Evolutionary conservation across 2,888 invertebrate species (phyloP), one percentile per base, ranked within the genome.

Genomic region (Drosophila robusta): DNA sequence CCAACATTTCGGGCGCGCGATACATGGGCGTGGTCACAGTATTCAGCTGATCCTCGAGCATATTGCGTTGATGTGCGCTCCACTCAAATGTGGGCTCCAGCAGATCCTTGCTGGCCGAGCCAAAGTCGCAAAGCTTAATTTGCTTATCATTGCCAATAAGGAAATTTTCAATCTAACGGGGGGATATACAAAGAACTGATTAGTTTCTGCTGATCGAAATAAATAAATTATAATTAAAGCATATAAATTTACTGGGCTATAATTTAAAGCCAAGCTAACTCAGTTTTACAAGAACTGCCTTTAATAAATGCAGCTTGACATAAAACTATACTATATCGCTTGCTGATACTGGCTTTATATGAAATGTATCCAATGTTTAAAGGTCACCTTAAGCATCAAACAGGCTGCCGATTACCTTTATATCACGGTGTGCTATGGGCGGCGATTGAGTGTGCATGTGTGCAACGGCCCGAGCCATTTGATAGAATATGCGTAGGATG

Each of bases 81-180:
- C 99, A 99, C 45, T 96, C 95, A 24, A 96, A 94, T 92, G 98
- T 97, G 9, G 98, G 98, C 52, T 94, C 91, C 91, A 95, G 96
- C 52, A 95, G 93, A 90, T 97, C 96, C 12, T 95, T 95, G 12
- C 98, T 98, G 2, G 98, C 96, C 75, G 98, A 98, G 26, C 99
- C 99, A 93, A 99, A 99, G 93, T 99, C 99, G 93, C 99, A 99
- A 72, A 99, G 93, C 92, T 99, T 99, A 49, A 99, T 95, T 87
- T 93, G 93, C 89, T 97, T 97, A 93, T 97, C 96, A 86, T 94
- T 94, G 71, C 97, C 96, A 83, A 99, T 94, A 71, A 99, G 93
- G 89, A 99, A 95, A 93, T 99, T 99, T 94, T 99, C 99, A 77
- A 97, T 94, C 94, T 95, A 89, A 2, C 0, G 7, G 3, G 3